phyloP scores from a whole-genome alignment of 2,113 vertebrate species.

The Aldabrachelys gigantea region DNA sequence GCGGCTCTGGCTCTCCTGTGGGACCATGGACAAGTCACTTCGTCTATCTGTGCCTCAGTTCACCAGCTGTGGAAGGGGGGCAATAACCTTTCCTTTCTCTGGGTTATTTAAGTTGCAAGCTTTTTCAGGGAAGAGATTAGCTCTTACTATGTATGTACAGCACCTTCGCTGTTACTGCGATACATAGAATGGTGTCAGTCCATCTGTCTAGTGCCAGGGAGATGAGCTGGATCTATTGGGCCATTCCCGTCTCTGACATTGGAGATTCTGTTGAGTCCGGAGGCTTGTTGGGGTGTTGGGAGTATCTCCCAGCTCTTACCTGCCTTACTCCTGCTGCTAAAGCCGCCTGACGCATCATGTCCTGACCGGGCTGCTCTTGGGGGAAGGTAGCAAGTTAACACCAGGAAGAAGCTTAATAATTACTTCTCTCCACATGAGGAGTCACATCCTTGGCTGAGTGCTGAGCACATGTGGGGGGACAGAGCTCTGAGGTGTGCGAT shows the following conservation, averaged over 20 bases:
- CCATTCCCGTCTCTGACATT: too few relatives aligned
- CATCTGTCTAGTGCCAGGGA: too few relatives aligned
- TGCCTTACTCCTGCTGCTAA: too few relatives aligned
- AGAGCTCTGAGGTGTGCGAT: conserved; percentile 46
- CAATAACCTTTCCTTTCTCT: too few relatives aligned
- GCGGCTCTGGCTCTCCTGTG: background rate
- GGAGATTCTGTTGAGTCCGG: background rate
- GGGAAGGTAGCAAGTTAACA: background rate
- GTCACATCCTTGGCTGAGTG: conserved; percentile 3
- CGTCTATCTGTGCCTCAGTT: background rate
- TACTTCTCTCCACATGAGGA: background rate
- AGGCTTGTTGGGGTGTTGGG: background rate
- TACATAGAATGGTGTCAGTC: too few relatives aligned
- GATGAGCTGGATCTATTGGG: too few relatives aligned
- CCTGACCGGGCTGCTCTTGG: background rate
- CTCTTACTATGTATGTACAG: too few relatives aligned
- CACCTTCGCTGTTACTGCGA: too few relatives aligned
- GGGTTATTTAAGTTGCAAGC: too few relatives aligned
- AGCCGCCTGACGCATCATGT: too few relatives aligned
- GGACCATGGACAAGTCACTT: background rate
- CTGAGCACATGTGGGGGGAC: conserved; percentile 60
- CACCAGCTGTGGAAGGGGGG: too few relatives aligned
- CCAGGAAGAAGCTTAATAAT: background rate
- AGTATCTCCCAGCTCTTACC: background rate
- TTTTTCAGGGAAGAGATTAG: too few relatives aligned